These are phyloP conservation scores for Hirtodrosophila confusa DNA, from an alignment of 2,888 invertebrate genomes.

Conservation along the genomic window DNA sequence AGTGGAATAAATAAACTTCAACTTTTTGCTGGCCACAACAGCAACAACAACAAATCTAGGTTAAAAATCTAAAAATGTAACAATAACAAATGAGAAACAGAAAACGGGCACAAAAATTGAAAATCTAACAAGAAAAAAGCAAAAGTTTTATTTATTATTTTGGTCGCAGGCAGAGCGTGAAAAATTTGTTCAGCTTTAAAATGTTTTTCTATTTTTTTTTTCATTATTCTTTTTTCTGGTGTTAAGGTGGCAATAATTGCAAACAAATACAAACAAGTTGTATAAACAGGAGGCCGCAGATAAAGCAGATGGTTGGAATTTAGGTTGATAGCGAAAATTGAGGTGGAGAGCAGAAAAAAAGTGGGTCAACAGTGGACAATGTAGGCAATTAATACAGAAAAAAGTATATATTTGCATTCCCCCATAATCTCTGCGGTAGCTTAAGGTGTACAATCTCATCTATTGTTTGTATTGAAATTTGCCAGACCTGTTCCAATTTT, in stretches of 20 bases:
- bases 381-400: too few species aligned
- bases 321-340: constrained; percentile 8
- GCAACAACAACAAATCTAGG: constrained; percentile 24
- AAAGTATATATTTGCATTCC: too few species aligned
- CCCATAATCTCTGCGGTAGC: too few species aligned
- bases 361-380: constrained; percentile 22
- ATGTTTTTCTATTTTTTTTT: constrained; percentile 19
- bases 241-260: constrained; percentile 58
- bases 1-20: constrained; percentile 72
- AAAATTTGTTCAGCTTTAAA: constrained; percentile 72
- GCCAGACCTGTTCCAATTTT: too few species aligned
- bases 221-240: constrained; percentile 13
- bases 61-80: constrained; percentile 70
- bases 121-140: constrained; percentile 21
- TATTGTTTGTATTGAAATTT: too few species aligned
- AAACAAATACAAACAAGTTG: constrained; percentile 51
- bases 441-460: too few species aligned
- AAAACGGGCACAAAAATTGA: constrained; percentile 52
- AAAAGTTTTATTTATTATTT: constrained; percentile 60
- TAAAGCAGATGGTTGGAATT: constrained; percentile 26
- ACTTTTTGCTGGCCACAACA: constrained; percentile 65
- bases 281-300: constrained; percentile 5
- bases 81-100: constrained; percentile 68
- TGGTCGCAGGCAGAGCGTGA: constrained; percentile 52
- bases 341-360: constrained; percentile 2